Evolutionary conservation across 1,140 invertebrate genomes (phyloP).

Genomic region (Drosophila trapezifrons): DNA sequence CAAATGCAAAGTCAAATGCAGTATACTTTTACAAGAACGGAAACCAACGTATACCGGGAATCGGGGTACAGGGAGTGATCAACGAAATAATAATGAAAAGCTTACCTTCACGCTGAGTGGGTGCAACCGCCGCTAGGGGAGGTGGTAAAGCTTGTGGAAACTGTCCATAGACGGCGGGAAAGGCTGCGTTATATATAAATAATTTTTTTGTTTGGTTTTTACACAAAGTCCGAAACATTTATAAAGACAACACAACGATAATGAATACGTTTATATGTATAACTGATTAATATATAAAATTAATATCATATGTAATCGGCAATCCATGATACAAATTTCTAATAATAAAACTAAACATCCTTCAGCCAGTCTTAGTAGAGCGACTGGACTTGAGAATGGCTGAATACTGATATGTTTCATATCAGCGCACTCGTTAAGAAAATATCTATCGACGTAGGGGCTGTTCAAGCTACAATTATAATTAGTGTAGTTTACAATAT

Average conservation of each 20-base stretch:
- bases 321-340: constrained; percentile 26
- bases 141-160: constrained; percentile 97
- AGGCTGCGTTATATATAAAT: constrained; percentile 93
- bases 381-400: constrained; percentile 17
- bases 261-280: constrained; percentile 64
- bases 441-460: constrained; percentile 20
- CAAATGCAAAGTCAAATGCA: constrained; percentile 51
- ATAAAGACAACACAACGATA: constrained; percentile 84
- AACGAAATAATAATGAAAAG: constrained; percentile 78
- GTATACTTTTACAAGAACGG: constrained; percentile 51
- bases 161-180: constrained; percentile 97
- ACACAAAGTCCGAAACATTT: constrained; percentile 84
- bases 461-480: constrained; percentile 28
- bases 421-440: background rate
- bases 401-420: constrained; percentile 6
- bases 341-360: constrained; percentile 33
- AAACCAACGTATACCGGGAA: constrained; percentile 24
- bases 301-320: constrained; percentile 40
- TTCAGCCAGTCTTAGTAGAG: constrained; percentile 19
- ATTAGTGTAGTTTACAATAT: constrained; percentile 21
- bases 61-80: constrained; percentile 30
- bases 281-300: constrained; percentile 41
- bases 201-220: constrained; percentile 84
- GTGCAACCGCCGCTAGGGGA: constrained; percentile 94
- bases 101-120: constrained; percentile 98